Conservation (phyloP, 2,797 vertebrate genomes). For the Stomatorhinus walkeri region DNA sequence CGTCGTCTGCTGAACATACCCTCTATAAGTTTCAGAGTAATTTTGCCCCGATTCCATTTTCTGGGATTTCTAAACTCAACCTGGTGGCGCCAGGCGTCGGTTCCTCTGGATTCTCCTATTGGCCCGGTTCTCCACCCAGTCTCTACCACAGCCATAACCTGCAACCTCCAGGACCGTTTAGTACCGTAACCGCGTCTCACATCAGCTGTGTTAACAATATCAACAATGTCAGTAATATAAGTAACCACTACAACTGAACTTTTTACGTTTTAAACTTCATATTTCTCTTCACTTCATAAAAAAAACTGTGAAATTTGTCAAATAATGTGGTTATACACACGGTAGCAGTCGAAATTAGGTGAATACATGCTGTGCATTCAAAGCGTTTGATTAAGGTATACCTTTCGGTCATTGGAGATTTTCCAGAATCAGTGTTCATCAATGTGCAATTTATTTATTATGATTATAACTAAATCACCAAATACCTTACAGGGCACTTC, state of each 20-base stretch:
- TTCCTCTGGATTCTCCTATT: constrained; percentile 87
- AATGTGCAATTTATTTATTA: constrained; percentile 6
- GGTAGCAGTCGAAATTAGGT: not conserved
- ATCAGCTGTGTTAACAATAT: constrained; percentile 73
- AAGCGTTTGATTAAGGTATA: not conserved
- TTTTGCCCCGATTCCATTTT: constrained; percentile 83
- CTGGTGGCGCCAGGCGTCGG: constrained; percentile 81
- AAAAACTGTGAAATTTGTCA: not conserved
- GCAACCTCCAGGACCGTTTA: constrained; percentile 74
- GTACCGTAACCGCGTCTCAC: constrained; percentile 64
- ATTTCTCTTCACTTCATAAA: not conserved
- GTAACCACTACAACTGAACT: constrained; percentile 81
- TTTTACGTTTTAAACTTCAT: not conserved
- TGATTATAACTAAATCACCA: not conserved
- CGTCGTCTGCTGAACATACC: constrained; percentile 69
- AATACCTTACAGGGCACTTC: not conserved
- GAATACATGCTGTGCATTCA: not conserved
- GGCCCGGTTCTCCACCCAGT: constrained; percentile 76
- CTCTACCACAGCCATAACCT: constrained; percentile 82
- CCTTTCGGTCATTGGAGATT: not conserved
- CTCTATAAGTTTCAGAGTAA: constrained; percentile 93
- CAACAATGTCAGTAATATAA: constrained; percentile 78
- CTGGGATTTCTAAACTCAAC: constrained; percentile 93
- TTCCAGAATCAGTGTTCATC: not conserved
- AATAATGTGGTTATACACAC: not conserved